phyloP scores from a whole-genome alignment of 2,113 vertebrate species.

The Ranitomeya imitator region DNA sequence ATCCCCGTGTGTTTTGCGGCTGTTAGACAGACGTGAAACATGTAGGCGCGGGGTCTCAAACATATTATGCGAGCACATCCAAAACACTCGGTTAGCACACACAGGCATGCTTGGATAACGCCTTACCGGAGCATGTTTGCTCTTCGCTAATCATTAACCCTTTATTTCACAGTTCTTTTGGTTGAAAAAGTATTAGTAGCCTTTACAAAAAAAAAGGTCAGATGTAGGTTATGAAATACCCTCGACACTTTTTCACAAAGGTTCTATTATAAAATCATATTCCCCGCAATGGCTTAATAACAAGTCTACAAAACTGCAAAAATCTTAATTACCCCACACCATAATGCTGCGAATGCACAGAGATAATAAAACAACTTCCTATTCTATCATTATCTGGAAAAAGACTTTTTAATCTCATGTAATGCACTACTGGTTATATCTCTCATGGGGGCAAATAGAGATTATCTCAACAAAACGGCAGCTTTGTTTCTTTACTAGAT shows the following conservation, averaged over 20 bases:
- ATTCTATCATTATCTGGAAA: slow-evolving; percentile 37
- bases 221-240: background rate
- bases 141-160: too few species aligned
- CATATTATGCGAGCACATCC: too few species aligned
- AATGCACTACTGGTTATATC: slow-evolving; percentile 25
- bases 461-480: slow-evolving; percentile 27
- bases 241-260: background rate
- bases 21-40: too few species aligned
- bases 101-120: too few species aligned
- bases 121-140: too few species aligned
- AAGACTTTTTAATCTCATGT: slow-evolving; percentile 26
- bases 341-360: slow-evolving; percentile 3
- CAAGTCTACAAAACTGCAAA: slow-evolving; percentile 18
- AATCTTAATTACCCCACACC: slow-evolving; percentile 34
- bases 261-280: background rate
- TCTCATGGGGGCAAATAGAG: slow-evolving; percentile 20
- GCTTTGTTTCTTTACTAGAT: slow-evolving; percentile 28
- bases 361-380: slow-evolving; percentile 23
- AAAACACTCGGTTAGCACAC: too few species aligned
- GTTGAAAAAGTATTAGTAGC: too few species aligned
- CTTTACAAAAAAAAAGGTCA: background rate
- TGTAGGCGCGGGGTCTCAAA: too few species aligned
- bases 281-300: background rate
- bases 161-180: too few species aligned
- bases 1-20: too few species aligned